These are phyloP conservation scores for Austrolebias charrua DNA, from an alignment of 2,797 vertebrate genomes.

Conservation along the genomic window DNA sequence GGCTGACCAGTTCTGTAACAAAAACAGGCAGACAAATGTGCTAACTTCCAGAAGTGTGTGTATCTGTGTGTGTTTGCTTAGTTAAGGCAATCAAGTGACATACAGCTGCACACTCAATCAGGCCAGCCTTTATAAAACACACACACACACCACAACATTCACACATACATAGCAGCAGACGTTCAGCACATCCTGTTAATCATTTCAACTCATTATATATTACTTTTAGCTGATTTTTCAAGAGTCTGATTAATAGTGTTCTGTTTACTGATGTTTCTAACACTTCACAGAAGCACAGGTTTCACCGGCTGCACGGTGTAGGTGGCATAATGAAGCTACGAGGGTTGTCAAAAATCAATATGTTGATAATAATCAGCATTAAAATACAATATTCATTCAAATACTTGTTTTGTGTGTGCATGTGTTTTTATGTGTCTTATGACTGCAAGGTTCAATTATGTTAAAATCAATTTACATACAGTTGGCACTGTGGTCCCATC, in stretches of 20 bases:
- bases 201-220: not conserved
- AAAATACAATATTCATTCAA: too few species aligned
- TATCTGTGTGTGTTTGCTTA: constrained; percentile 2
- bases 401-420: too few species aligned
- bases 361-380: too few species aligned
- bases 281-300: not conserved
- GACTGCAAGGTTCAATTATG: too few species aligned
- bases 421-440: too few species aligned
- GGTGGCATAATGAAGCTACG: not conserved
- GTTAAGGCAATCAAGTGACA: constrained; percentile 51
- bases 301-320: not conserved
- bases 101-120: constrained; percentile 69
- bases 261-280: not conserved
- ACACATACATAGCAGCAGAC: not conserved
- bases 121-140: constrained; percentile 22
- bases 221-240: not conserved
- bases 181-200: not conserved
- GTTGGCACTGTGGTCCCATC: too few species aligned
- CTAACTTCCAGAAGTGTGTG: constrained; percentile 28
- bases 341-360: too few species aligned
- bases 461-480: too few species aligned
- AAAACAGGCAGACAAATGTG: constrained; percentile 33
- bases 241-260: not conserved
- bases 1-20: constrained; percentile 8
- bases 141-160: constrained; percentile 5